Base-by-base conservation (phyloP, 2,797 vertebrate species). In the Streptopelia turtur region DNA sequence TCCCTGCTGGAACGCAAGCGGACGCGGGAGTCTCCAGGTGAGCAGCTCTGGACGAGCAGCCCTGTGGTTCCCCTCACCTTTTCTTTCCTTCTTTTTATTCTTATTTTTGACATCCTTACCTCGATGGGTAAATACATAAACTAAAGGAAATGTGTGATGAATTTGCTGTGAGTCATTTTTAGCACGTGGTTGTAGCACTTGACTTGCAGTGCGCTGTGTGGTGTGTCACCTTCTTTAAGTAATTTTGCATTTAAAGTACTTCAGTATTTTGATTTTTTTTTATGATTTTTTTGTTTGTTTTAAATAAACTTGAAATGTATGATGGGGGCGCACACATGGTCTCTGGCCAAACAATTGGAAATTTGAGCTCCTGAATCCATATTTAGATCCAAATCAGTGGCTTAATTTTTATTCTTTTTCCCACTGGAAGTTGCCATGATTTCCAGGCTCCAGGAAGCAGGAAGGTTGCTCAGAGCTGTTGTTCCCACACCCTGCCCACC, bases 1-100 rank as follows among this genome's bases (percentile, higher is more conserved):
- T 95, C 96, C 27, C 91, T 98, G 9, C 83, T 98, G 95, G 84
- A 98, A 61, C 93, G 93, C 28, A 97, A 96, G 18, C 92, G 92
- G 60, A 95, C 93, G 0, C 90, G 21, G 18, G 89, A 84, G 2
- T 87, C 96, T 71, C 37, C 97, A 96, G 98, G 98, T 98, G 79
- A 95, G 97, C 68, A 23, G 6, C 83, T 79, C 61, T 8, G 2
- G 7, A 10, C 1, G 3, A 33, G 45, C 56, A 83, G 22, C n/a
- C n/a, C 3, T 17, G 24, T 0, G 0, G 7, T 43, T 55, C 37
- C 85, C 39, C 45, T 63, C 25, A 11, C 13, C 24, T 43, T 35
- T 50, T 10, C 64, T 56, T 4, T 31, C 63, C 50, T 53, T 30
- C 52, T 68, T 18, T 16, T 16, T 11, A 45, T 55, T 41, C 55